These are phyloP conservation scores for Anaspis maculata DNA, from an alignment of 2,888 invertebrate species.

Conservation along the genomic window DNA sequence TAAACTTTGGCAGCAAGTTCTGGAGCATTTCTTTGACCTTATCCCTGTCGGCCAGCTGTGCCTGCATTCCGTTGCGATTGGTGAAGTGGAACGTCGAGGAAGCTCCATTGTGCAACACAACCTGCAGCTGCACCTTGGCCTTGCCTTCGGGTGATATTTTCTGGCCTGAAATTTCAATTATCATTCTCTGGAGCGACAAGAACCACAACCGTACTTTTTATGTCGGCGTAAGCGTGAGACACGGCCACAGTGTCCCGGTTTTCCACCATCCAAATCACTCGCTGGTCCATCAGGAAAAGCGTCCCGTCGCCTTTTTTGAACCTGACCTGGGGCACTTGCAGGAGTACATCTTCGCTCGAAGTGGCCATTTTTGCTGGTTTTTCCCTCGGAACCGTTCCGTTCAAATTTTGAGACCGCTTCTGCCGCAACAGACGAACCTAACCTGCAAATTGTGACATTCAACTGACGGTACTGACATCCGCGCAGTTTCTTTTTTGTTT, in stretches of 20 bases:
- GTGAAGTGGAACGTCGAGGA: constrained; percentile 97
- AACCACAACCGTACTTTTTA: constrained; percentile 68
- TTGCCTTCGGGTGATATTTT: constrained; percentile 96
- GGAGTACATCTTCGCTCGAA: constrained; percentile 88
- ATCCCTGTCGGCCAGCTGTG: constrained; percentile 84
- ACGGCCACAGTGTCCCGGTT: constrained; percentile 87
- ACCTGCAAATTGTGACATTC: no score
- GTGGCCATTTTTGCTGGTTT: constrained; percentile 58
- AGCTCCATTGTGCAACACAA: constrained; percentile 87
- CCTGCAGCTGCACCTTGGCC: constrained; percentile 95
- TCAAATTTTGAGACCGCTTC: no score
- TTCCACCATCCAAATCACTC: constrained; percentile 94
- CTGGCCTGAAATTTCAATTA: constrained; percentile 48
- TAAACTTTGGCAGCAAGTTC: constrained; percentile 86
- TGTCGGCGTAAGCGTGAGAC: constrained; percentile 90
- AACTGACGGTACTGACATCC: no score
- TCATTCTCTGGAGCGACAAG: not conserved
- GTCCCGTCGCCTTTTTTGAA: constrained; percentile 96
- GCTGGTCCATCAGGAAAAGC: constrained; percentile 89
- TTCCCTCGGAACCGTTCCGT: no score
- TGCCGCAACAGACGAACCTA: no score
- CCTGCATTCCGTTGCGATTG: constrained; percentile 72
- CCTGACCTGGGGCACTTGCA: constrained; percentile 86
- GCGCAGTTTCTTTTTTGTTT: no score
- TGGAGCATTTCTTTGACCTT: constrained; percentile 87